Conservation (phyloP, 2,797 vertebrate genomes). For the Scolopax bukidnonensis region DNA sequence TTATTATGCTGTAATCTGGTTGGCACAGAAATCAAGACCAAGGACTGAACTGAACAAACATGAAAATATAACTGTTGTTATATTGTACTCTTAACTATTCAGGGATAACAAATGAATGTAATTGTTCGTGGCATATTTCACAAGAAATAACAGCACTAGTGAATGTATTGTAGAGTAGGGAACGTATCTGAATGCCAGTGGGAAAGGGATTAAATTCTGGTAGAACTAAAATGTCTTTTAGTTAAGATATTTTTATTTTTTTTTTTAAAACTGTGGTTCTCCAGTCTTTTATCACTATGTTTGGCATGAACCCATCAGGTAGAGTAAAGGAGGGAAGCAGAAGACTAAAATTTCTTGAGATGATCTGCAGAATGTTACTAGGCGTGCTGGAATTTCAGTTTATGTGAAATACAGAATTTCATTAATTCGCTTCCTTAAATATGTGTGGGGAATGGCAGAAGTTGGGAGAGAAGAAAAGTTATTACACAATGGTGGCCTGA, state of each 20-base stretch:
- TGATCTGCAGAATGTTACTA: background rate
- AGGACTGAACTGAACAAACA: background rate
- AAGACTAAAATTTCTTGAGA: background rate
- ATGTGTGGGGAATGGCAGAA: background rate
- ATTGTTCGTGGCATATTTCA: slow-evolving; percentile 28
- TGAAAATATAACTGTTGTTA: background rate
- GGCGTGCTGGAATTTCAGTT: background rate
- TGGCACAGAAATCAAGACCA: background rate
- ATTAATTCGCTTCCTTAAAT: background rate
- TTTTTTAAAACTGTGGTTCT: background rate
- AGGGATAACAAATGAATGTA: slow-evolving; percentile 3
- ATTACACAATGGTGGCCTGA: background rate
- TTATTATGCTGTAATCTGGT: background rate
- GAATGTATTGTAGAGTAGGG: background rate
- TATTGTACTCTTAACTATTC: background rate
- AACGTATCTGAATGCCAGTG: background rate
- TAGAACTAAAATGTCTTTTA: background rate
- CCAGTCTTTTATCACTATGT: background rate
- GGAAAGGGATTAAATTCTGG: background rate
- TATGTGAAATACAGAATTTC: background rate
- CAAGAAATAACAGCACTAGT: background rate
- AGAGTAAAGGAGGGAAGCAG: background rate
- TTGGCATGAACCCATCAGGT: background rate
- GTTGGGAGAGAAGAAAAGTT: background rate
- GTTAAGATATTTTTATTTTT: background rate